These are phyloP conservation scores for Strigops habroptila DNA, from an alignment of 2,113 vertebrate species.

Conservation along the genomic window DNA sequence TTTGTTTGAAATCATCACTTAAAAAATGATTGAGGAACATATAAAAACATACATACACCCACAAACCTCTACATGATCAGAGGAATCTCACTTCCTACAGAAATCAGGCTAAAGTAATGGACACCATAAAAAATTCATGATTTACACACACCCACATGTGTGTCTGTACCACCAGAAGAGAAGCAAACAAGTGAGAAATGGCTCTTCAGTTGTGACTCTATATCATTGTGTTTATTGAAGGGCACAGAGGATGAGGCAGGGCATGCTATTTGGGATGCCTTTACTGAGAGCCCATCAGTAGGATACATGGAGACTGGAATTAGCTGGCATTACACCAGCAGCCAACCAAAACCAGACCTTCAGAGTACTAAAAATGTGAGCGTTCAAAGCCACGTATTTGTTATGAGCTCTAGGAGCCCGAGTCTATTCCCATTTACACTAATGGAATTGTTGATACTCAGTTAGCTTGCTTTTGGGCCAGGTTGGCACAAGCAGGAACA, in stretches of 20 bases:
- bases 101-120: not conserved
- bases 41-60: not conserved
- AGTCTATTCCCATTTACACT: not conserved
- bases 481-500: not conserved
- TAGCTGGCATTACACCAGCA: not conserved
- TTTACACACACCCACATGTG: not conserved
- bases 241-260: rapidly evolving
- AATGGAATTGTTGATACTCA: not conserved
- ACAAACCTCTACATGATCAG: not conserved
- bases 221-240: rapidly evolving
- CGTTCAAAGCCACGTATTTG: not conserved
- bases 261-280: not conserved
- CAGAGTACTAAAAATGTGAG: not conserved
- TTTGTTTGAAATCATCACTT: not conserved
- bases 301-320: not conserved
- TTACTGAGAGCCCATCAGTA: not conserved
- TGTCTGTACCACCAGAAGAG: not conserved
- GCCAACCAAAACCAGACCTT: not conserved
- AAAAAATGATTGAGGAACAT: not conserved
- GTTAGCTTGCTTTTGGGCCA: not conserved
- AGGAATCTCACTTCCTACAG: not conserved
- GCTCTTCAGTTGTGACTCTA: not conserved
- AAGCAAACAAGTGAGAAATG: not conserved
- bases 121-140: not conserved
- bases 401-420: not conserved